Evolutionary conservation across 2,888 invertebrate genomes (phyloP), one percentile per base, ranked within the genome.

Genomic region (Drosophila colorata): DNA sequence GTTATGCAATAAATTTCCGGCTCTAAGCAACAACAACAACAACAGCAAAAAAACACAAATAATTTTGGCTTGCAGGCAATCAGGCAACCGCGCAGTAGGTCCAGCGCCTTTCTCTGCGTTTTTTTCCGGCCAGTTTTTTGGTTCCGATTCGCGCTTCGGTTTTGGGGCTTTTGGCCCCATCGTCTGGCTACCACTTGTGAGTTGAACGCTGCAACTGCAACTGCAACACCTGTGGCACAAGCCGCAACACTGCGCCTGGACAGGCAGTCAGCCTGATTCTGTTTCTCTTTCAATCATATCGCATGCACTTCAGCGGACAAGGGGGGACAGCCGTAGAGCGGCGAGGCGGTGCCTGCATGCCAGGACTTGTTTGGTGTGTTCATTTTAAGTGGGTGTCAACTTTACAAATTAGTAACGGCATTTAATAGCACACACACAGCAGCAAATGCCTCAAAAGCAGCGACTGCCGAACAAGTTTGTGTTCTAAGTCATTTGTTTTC

Each of bases 1-100:
- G 88, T 87, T 89, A 87, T 87, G 89, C 87, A 87, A 88, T 89
- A 89, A 88, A 86, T 87, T 78, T 89, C 86, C 86, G 88, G 88
- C 86, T 88, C 80, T 83, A 80, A 69, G 61, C 60, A 14, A 53
- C 55, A 71, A 28, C 51, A 67, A 48, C 51, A 68, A 40, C 20
- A 33, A 33, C 37, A 38, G 48, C 23, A 49, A 46, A 56, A 60
- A 64, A 67, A 59, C 55, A 79, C 38, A 49, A 28, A 74, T 52
- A 60, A 48, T 69, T 69, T 84, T 78, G 63, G 67, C 63, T 37
- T 25, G 47, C 67, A 31, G 49, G 46, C 67, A 67, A 20, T 48
- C 43, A 35, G 37, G 14, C 37, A 60, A 31, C 43, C 41, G 40
- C 47, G 28, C n/a, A 52, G 18, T 40, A 9, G 28, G 41, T 55